Evolutionary conservation across 2,888 invertebrate species (phyloP).

Genomic region (Mythimna impura): DNA sequence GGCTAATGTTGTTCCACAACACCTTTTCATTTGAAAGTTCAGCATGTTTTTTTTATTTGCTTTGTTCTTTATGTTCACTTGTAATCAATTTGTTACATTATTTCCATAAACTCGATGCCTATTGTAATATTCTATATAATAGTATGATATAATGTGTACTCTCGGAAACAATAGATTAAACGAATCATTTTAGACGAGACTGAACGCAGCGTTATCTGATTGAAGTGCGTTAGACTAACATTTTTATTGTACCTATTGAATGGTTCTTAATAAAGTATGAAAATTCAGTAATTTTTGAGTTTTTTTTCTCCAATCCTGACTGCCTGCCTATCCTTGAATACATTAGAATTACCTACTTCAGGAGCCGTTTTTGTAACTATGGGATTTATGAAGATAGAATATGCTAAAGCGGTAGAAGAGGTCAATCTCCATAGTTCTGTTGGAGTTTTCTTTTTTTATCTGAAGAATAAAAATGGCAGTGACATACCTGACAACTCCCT

Average conservation of each 20-base stretch:
- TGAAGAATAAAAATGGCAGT: too few species aligned
- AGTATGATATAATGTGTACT: constrained; percentile 64
- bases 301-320: constrained; percentile 51
- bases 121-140: constrained; percentile 58
- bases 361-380: not conserved
- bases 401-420: too few species aligned
- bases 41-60: not conserved
- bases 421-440: too few species aligned
- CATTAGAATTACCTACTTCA: not conserved
- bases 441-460: too few species aligned
- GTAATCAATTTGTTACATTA: not conserved
- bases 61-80: not conserved
- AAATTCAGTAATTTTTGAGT: constrained; percentile 61
- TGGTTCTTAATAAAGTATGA: constrained; percentile 86
- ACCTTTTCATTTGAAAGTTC: too few species aligned
- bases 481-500: too few species aligned
- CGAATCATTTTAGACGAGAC: constrained; percentile 87
- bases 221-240: constrained; percentile 79
- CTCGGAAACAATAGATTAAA: constrained; percentile 70
- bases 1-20: too few species aligned
- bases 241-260: constrained; percentile 87
- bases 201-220: constrained; percentile 81
- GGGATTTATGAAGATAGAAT: not conserved
- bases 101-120: constrained; percentile 57
- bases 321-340: not conserved